Conservation (phyloP, 2,888 invertebrate species). For the Salticus scenicus region DNA sequence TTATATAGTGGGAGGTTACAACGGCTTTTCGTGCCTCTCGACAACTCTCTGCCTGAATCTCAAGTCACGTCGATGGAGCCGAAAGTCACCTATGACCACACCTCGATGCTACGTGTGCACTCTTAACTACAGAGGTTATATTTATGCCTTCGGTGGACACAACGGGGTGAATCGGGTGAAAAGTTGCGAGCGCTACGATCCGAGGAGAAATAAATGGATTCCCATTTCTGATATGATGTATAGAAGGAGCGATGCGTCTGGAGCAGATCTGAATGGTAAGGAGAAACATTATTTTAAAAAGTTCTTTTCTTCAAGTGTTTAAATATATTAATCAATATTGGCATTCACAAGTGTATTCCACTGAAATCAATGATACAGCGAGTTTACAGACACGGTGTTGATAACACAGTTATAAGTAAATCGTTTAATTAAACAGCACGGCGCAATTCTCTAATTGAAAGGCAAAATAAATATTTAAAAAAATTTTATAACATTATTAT, state of each 20-base stretch:
- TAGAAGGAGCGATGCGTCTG: conserved; percentile 86
- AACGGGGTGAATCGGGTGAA: conserved; percentile 76
- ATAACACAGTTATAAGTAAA: no score
- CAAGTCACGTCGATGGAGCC: conserved; percentile 74
- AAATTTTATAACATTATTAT: no score
- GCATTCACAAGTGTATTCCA: no score
- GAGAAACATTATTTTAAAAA: no score
- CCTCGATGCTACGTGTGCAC: conserved; percentile 82
- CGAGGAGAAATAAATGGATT: conserved; percentile 75
- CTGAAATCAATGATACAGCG: no score
- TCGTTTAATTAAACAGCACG: no score
- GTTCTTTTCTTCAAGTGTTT: no score
- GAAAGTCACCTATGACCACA: conserved; percentile 77
- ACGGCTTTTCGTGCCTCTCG: conserved; percentile 76
- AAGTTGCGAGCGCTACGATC: conserved; percentile 75
- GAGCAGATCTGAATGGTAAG: conserved; percentile 81
- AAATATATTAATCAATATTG: no score
- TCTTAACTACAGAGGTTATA: conserved; percentile 73
- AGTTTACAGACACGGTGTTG: no score
- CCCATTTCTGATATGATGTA: conserved; percentile 78
- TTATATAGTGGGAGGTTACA: conserved; percentile 78
- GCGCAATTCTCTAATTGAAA: no score
- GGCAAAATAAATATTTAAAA: no score
- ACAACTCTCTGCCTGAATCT: conserved; percentile 76
- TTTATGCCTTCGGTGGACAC: conserved; percentile 76